Conservation (phyloP, 1,140 invertebrate species). For the Euwallacea fornicatus region DNA sequence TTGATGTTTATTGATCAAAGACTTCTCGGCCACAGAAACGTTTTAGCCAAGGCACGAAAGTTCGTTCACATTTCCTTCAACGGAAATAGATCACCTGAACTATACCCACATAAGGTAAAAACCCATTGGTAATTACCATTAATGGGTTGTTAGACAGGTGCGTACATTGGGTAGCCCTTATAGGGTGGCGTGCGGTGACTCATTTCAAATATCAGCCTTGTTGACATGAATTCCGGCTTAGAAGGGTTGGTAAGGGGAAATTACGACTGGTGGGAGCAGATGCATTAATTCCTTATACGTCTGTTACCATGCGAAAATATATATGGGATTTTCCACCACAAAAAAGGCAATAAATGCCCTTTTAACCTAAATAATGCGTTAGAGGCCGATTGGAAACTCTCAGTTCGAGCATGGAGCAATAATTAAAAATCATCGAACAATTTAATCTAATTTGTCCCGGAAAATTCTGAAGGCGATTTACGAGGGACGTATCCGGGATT, state of each 20-base stretch:
- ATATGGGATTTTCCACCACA: no score
- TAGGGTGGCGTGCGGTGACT: not conserved
- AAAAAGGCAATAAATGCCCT: no score
- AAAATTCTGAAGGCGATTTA: no score
- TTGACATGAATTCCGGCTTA: slow-evolving; percentile 1
- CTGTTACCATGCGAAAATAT: not conserved
- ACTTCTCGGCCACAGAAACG: no score
- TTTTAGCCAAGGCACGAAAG: not conserved
- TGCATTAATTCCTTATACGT: not conserved
- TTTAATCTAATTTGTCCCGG: no score
- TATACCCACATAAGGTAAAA: not conserved
- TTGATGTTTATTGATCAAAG: no score
- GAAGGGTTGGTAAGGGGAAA: not conserved
- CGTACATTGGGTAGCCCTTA: not conserved
- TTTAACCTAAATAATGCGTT: no score
- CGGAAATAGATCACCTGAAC: slow-evolving; percentile 7
- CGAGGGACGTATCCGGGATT: no score
- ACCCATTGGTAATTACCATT: slow-evolving; percentile 1
- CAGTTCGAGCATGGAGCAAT: no score
- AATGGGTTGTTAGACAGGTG: not conserved
- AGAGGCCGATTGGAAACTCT: no score
- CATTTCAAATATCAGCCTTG: not conserved
- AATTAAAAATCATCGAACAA: no score
- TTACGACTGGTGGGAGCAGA: not conserved
- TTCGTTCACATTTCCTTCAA: not conserved